phyloP scores from a whole-genome alignment of 2,113 vertebrate genomes.

The Stercorarius parasiticus region DNA sequence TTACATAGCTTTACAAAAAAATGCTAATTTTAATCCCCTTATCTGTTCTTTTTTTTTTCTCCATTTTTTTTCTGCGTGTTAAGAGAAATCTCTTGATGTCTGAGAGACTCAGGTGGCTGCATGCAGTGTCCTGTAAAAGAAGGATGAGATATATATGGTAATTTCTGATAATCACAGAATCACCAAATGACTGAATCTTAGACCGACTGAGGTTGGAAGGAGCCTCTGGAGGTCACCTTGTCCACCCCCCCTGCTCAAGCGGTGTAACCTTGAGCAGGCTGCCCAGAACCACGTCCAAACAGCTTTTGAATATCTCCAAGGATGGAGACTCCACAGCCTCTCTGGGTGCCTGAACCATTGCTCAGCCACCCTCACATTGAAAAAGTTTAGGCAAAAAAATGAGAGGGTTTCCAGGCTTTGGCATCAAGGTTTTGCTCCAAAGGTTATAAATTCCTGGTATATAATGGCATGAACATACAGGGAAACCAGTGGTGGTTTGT shows the following conservation, averaged over 20 bases:
- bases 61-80: not conserved
- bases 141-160: not conserved
- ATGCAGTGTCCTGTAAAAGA: not conserved
- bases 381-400: not conserved
- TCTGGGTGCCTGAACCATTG: not conserved
- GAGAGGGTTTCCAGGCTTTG: not conserved
- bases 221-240: not conserved
- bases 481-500: not conserved
- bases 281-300: fast-evolving
- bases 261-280: not conserved
- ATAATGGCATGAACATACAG: fast-evolving
- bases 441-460: not conserved
- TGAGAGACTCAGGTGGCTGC: not conserved
- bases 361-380: not conserved
- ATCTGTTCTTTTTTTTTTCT: not conserved
- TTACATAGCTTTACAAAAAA: not conserved
- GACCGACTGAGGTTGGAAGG: not conserved
- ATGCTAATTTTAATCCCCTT: not conserved
- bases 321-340: not conserved
- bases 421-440: not conserved
- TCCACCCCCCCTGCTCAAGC: not conserved
- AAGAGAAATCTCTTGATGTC: not conserved
- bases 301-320: not conserved
- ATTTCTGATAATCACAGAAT: not conserved
- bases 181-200: not conserved